A percentile compares a stretch with the other conserved stretches of the same genome.
phyloP scores from a whole-genome alignment of 2,888 invertebrate genomes.

The Eupeodes luniger region DNA sequence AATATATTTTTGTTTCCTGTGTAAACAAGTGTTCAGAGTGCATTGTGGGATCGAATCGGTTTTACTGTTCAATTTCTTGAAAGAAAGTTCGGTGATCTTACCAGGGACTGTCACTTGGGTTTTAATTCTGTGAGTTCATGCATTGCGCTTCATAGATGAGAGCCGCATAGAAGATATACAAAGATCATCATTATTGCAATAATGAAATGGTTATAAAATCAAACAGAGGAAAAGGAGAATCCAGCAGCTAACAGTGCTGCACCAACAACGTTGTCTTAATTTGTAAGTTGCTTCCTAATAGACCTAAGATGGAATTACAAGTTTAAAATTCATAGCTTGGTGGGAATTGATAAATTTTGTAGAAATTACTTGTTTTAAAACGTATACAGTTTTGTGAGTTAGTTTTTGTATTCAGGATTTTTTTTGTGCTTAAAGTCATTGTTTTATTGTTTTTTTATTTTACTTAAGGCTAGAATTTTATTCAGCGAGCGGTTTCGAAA shows the following conservation, averaged over 20 bases:
- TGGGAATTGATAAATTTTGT: neutral
- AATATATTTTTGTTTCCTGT: slow-evolving; percentile 16
- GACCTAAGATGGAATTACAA: slow-evolving; percentile 36
- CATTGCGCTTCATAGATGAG: slow-evolving; percentile 16
- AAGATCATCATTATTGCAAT: neutral
- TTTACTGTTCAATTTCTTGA: slow-evolving; percentile 37
- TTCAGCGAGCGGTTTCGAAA: too few species aligned
- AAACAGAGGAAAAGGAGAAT: slow-evolving; percentile 34
- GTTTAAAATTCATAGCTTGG: neutral
- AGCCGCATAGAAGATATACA: slow-evolving; percentile 33
- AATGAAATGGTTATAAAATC: slow-evolving; percentile 53
- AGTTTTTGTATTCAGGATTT: neutral
- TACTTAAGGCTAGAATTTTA: too few species aligned
- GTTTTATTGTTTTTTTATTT: too few species aligned
- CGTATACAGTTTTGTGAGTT: neutral
- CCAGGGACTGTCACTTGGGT: slow-evolving; percentile 25
- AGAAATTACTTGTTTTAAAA: neutral
- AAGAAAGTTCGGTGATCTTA: slow-evolving; percentile 73
- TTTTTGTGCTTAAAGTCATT: too few species aligned
- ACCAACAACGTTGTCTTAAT: slow-evolving; percentile 22
- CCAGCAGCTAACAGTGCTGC: slow-evolving; percentile 20
- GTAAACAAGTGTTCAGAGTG: slow-evolving; percentile 52
- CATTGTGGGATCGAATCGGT: slow-evolving; percentile 54
- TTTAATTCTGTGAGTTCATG: slow-evolving; percentile 33
- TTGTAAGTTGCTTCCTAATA: slow-evolving; percentile 52